phyloP scores from a whole-genome alignment of 2,888 invertebrate species.

The Patella depressa region DNA sequence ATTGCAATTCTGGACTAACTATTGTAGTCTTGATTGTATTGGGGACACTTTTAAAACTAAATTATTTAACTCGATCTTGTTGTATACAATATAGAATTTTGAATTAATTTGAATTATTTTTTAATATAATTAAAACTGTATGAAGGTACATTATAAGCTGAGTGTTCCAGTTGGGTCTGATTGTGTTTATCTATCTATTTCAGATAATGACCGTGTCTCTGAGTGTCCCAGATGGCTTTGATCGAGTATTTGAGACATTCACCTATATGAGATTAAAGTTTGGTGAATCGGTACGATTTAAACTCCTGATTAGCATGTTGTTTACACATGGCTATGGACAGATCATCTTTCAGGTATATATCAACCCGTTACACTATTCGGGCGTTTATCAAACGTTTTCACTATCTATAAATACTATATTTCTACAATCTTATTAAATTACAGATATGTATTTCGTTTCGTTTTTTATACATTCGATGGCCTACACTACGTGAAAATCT shows the following conservation, averaged over 20 bases:
- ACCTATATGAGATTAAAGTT: constrained; percentile 88
- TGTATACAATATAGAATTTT: too few relatives aligned
- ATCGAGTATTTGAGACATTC: constrained; percentile 89
- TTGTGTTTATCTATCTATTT: constrained; percentile 76
- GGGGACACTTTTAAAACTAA: too few relatives aligned
- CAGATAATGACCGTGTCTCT: constrained; percentile 89
- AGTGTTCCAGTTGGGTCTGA: constrained; percentile 79
- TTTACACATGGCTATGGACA: constrained; percentile 75
- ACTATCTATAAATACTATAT: too few relatives aligned
- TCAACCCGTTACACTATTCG: neutral
- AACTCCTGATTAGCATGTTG: constrained; percentile 90
- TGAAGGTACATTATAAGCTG: constrained; percentile 21
- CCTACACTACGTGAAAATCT: too few relatives aligned
- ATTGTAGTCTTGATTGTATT: too few relatives aligned
- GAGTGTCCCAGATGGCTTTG: constrained; percentile 78
- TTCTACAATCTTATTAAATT: too few relatives aligned
- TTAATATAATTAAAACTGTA: too few relatives aligned
- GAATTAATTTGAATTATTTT: too few relatives aligned
- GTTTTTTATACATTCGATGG: too few relatives aligned
- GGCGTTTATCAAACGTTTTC: neutral
- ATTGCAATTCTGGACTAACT: too few relatives aligned
- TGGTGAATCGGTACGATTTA: constrained; percentile 92
- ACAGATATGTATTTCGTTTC: too few relatives aligned
- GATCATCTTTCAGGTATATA: constrained; percentile 54
- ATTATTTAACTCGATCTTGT: too few relatives aligned